phyloP scores from a whole-genome alignment of 2,113 vertebrate genomes.

The Gracilinanus agilis region DNA sequence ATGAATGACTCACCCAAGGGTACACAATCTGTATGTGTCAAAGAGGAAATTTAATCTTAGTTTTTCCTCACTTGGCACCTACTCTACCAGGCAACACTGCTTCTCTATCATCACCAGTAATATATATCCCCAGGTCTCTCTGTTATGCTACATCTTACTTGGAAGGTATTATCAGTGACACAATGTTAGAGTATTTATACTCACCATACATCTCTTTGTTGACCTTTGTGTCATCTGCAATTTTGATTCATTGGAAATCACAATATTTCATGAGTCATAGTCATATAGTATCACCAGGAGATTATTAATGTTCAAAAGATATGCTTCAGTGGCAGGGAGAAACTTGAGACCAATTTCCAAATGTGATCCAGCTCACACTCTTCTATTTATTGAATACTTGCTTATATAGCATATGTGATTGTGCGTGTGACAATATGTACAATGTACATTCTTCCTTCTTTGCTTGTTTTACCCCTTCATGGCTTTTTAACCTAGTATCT shows the following conservation, averaged over 20 bases:
- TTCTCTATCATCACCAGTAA: background rate
- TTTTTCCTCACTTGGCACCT: background rate
- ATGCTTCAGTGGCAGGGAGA: background rate
- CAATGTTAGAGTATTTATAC: background rate
- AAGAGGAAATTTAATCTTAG: background rate
- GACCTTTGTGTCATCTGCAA: background rate
- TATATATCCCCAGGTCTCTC: background rate
- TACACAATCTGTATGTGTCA: background rate
- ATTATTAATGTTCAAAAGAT: background rate
- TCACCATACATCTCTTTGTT: background rate
- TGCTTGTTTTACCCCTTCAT: background rate
- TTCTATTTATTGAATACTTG: background rate
- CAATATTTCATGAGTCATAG: background rate
- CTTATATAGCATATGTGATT: background rate
- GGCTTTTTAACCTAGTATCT: background rate
- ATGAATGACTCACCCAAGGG: background rate
- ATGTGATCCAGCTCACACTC: background rate
- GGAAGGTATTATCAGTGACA: background rate
- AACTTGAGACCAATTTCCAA: background rate
- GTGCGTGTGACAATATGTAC: background rate
- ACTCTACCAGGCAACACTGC: background rate
- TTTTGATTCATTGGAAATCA: slow-evolving; percentile 6
- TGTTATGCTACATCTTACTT: background rate
- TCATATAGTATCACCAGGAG: background rate
- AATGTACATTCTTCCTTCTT: background rate